Evolutionary conservation across 1,140 invertebrate species (phyloP), one percentile per base, ranked within the genome.

Genomic region (Cyclargus thomasi): DNA sequence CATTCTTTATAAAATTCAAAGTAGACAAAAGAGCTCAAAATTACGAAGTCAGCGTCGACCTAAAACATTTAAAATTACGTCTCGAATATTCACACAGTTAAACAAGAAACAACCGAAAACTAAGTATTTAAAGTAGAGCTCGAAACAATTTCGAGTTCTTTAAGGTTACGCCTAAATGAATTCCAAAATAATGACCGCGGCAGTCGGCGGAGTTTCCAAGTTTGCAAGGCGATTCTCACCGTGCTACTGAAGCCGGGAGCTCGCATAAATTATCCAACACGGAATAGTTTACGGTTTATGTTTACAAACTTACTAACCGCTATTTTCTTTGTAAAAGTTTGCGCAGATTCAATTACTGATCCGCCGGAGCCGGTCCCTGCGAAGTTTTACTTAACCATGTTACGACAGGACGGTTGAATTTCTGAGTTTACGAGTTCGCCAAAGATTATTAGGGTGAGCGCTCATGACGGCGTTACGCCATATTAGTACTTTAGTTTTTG

Each of bases 201-300:
- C 18, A 20, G 63, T 62, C 53, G 47, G 21, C 23, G 63, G 64
- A 73, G 68, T 75, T 73, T 68, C 62, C 63, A 73, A 73, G 72
- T 75, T 75, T 66, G 62, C 53, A 36, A 64, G 66, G 36, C 69
- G 67, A 67, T 71, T 70, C 65, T 65, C 62, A 63, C 53, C 21
- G 22, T 20, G 64, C 6, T 62, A 39, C 16, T 11, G 36, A 8
- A 35, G 65, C 18, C 62, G 67, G 65, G 53, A 69, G 70, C 72
- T 74, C 65, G 72, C 70, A 74, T 74, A 74, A 74, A 76, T 76
- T 76, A 76, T 74, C 65, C 72, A 65, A 76, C 72, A 74, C 74
- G 70, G 72, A 74, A 76, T 76, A 76, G 74, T 76, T 76, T 68
- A 66, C 67, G 64, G 70, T 76, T 73, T 71, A 67, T 71, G 70